These are phyloP conservation scores for Limnothrissa miodon DNA, from an alignment of 2,113 vertebrate genomes.

Conservation along the genomic window DNA sequence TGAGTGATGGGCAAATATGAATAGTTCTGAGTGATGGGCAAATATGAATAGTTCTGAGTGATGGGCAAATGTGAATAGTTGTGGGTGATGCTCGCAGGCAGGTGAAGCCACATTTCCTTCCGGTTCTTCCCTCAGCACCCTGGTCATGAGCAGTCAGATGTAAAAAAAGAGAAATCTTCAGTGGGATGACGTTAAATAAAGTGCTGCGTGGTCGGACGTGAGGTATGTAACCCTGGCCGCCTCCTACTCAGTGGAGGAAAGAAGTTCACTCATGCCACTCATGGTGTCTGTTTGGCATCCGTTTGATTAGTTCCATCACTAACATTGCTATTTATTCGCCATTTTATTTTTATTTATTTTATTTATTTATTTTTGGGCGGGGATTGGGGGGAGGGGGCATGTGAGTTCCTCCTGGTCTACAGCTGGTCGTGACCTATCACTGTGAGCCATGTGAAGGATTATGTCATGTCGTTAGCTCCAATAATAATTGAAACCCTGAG, in stretches of 20 bases:
- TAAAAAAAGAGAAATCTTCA: background rate
- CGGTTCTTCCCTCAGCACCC: background rate
- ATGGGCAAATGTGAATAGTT: conserved; percentile 23
- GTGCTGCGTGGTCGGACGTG: background rate
- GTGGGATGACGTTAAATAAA: background rate
- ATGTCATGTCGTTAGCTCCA: conserved; percentile 19
- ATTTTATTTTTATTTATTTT: background rate
- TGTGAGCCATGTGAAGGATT: conserved; percentile 13
- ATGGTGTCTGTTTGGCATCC: background rate
- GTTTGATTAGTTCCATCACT: background rate
- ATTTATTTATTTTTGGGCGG: background rate
- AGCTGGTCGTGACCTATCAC: conserved; percentile 13
- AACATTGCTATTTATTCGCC: background rate
- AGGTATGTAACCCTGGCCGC: background rate
- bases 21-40: conserved; percentile 4
- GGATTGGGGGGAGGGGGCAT: background rate
- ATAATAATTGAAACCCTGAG: conserved; percentile 20
- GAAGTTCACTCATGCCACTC: background rate
- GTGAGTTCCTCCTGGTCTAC: conserved; percentile 13
- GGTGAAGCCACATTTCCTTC: background rate
- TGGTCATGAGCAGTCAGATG: background rate
- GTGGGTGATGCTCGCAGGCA: background rate
- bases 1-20: conserved; percentile 17
- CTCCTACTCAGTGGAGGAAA: background rate
- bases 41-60: conserved; percentile 11